Evolutionary conservation across 2,888 invertebrate species (phyloP), one percentile per base, ranked within the genome.

Genomic region (Tetragonisca angustula): DNA sequence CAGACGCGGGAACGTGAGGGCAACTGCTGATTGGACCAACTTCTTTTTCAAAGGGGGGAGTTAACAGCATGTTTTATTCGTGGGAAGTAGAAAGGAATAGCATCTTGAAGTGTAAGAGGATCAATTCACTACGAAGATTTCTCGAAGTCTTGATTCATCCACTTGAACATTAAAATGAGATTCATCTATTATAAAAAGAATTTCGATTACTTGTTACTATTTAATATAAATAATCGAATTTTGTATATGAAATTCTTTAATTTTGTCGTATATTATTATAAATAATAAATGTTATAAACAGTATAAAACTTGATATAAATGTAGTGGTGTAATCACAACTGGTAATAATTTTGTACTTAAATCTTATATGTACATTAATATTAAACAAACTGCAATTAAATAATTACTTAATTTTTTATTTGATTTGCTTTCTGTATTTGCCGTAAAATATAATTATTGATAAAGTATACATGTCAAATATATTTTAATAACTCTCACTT

Each of bases 1-100:
- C 70, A 77, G 77, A 56, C 84, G 88, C 86, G 84, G 84, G 86
- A 86, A 87, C 76, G 59, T 72, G 52, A 72, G 75, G 69, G 78
- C 36, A 76, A 79, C 68, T 67, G 69, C 50, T 80, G 81, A 88
- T 89, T 88, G 88, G 88, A 36, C 85, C 79, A 49, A 27, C 54
- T 43, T 61, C 61, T 68, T 52, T 56, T 43, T 72, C 69, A 54
- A 69, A 72, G 85, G 59, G 70, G 85, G 80, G 87, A 83, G 81
- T 85, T 65, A 79, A 76, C 56, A 67, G 62, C 74, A 54, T 27
- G 67, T 68, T 70, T 65, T 27, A 76, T 43, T 81, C 70, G 79
- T 81, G 65, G 70, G 76, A 88, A 85, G 70, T 81, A 80, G 50
- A 65, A 69, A 68, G 54, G 71, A 71, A 61, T n/a, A 74, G 52